Conservation (phyloP, 2,797 vertebrate species). For the Epinephelus malabaricus region DNA sequence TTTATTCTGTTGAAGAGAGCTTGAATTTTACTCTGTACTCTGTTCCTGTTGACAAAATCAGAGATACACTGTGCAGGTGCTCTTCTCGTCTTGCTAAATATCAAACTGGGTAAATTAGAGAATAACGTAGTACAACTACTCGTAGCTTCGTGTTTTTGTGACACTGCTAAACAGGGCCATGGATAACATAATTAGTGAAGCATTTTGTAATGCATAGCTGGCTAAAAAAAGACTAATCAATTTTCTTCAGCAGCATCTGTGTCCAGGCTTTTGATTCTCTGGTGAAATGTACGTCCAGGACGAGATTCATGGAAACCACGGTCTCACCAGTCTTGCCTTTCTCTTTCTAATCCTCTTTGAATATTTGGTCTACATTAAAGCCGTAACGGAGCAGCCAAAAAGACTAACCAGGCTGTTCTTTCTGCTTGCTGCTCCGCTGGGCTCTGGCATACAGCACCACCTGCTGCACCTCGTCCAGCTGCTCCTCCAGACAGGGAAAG, state of each 20-base stretch:
- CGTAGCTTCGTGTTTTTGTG: background rate
- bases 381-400: background rate
- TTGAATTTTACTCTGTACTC: background rate
- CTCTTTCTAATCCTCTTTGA: background rate
- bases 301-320: background rate
- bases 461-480: conserved; percentile 95
- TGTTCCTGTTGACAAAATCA: background rate
- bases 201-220: conserved; percentile 4
- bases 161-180: background rate
- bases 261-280: background rate
- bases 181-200: conserved; percentile 2
- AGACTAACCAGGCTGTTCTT: conserved; percentile 88
- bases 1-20: background rate
- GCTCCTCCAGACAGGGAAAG: conserved; percentile 93
- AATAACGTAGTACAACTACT: background rate
- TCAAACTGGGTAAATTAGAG: background rate
- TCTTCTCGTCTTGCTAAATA: background rate
- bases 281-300: conserved; percentile 3
- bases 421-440: conserved; percentile 91
- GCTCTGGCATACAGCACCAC: conserved; percentile 94
- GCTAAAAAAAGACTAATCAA: conserved; percentile 1
- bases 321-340: background rate
- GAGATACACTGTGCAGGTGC: background rate
- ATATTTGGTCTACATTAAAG: background rate
- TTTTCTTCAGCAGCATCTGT: background rate